These are phyloP conservation scores for Polypterus bichir DNA, from an alignment of 2,113 vertebrate genomes.

Conservation along the genomic window DNA sequence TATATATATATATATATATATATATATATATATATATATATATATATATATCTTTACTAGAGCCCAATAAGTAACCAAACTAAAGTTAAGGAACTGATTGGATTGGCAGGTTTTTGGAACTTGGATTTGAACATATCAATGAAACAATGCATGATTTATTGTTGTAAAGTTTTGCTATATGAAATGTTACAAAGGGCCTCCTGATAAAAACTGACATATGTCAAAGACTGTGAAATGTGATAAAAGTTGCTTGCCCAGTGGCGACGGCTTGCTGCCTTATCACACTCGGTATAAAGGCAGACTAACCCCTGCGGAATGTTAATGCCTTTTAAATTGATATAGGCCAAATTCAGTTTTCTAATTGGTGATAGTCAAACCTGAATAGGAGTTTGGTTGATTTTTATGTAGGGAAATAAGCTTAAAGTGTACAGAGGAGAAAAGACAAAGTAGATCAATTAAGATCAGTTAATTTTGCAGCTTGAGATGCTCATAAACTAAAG, in stretches of 20 bases:
- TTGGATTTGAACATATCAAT: conserved; percentile 16
- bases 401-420: background rate
- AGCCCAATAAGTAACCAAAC: too few relatives aligned
- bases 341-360: conserved; percentile 30
- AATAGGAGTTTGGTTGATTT: background rate
- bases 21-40: too few relatives aligned
- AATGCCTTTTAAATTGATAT: conserved; percentile 48
- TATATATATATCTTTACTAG: too few relatives aligned
- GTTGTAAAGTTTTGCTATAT: conserved; percentile 41
- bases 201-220: conserved; percentile 66
- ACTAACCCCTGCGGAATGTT: conserved; percentile 61
- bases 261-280: conserved; percentile 58
- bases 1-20: too few relatives aligned
- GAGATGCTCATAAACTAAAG: background rate
- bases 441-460: background rate
- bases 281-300: conserved; percentile 45
- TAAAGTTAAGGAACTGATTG: too few relatives aligned
- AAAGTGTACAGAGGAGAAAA: too few relatives aligned
- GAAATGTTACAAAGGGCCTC: conserved; percentile 55
- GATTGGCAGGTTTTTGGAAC: too few relatives aligned
- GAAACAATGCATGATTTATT: conserved; percentile 45
- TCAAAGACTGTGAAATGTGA: conserved; percentile 54
- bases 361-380: conserved; percentile 35
- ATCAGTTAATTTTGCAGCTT: background rate
- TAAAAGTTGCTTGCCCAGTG: conserved; percentile 61